Evolutionary conservation across 2,113 vertebrate genomes (phyloP).

Genomic region (Elephas maximus): DNA sequence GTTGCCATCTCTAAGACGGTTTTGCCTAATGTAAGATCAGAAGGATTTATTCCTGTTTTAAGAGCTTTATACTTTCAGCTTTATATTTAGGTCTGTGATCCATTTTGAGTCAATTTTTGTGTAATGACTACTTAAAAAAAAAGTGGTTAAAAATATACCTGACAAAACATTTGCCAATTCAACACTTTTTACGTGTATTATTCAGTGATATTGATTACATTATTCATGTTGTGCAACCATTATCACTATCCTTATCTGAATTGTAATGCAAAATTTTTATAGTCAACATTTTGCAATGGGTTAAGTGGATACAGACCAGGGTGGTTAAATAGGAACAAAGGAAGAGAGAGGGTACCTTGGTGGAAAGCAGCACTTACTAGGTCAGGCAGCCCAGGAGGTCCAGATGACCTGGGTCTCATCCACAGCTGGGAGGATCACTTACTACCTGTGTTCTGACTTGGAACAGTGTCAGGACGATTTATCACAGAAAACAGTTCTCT

Average conservation of each 20-base stretch:
- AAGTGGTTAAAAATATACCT: too few relatives aligned
- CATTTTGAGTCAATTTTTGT: constrained; percentile 28
- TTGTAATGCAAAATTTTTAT: not conserved
- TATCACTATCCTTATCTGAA: too few relatives aligned
- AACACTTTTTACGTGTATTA: too few relatives aligned
- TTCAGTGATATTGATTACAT: too few relatives aligned
- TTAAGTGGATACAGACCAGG: not conserved
- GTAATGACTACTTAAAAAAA: not conserved
- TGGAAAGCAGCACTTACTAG: not conserved
- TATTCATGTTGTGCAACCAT: too few relatives aligned
- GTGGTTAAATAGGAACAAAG: not conserved
- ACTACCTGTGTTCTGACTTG: not conserved
- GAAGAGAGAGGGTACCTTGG: not conserved
- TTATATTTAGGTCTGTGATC: not conserved
- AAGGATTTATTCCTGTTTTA: not conserved
- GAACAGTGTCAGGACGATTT: not conserved
- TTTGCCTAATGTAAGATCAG: not conserved
- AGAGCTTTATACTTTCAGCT: too few relatives aligned
- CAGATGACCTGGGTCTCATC: not conserved
- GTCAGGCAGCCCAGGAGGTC: not conserved
- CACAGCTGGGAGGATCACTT: not conserved
- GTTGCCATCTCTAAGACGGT: not conserved
- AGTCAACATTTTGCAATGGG: not conserved
- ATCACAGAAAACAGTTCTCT: not conserved
- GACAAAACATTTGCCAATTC: too few relatives aligned